A percentile compares a stretch with the other conserved stretches of the same genome.
These are phyloP conservation scores for Anneissia japonica DNA, from an alignment of 35 echinoderm and acorn worm species.

Conservation along the genomic window DNA sequence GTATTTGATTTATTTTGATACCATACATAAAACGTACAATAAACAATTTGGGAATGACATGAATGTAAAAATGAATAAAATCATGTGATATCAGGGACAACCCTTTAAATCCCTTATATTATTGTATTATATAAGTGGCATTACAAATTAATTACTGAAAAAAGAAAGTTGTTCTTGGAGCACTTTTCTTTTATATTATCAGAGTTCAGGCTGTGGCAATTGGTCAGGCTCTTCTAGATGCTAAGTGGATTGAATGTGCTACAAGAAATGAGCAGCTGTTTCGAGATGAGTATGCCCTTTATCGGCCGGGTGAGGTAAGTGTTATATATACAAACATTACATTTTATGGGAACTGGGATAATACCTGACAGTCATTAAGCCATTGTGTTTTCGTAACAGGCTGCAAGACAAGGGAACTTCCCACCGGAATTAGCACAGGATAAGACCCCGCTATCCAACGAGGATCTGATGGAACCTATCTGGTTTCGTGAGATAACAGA, in stretches of 20 bases:
- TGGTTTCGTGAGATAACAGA: slow-evolving; percentile 80
- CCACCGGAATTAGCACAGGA: slow-evolving; percentile 5
- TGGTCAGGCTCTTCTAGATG: slow-evolving; percentile 79
- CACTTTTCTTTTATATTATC: background rate
- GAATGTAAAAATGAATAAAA: no score
- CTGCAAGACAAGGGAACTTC: slow-evolving; percentile 3
- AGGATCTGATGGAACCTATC: slow-evolving; percentile 60
- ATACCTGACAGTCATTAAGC: no score
- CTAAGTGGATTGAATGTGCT: slow-evolving; percentile 69
- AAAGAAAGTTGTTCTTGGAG: no score
- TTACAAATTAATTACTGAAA: no score
- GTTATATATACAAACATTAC: background rate
- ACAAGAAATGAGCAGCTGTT: slow-evolving; percentile 51
- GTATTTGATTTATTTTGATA: no score
- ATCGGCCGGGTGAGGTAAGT: slow-evolving; percentile 60
- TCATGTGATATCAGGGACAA: no score
- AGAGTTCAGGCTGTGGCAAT: slow-evolving; percentile 83
- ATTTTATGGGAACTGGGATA: background rate
- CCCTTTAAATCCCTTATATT: no score
- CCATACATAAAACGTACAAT: no score
- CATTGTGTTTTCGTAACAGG: background rate
- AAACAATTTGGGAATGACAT: no score
- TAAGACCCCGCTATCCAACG: slow-evolving; percentile 10
- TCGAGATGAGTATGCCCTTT: slow-evolving; percentile 67
- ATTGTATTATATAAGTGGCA: no score